phyloP scores from a whole-genome alignment of 2,797 vertebrate genomes.

The Telmatherina bonti region DNA sequence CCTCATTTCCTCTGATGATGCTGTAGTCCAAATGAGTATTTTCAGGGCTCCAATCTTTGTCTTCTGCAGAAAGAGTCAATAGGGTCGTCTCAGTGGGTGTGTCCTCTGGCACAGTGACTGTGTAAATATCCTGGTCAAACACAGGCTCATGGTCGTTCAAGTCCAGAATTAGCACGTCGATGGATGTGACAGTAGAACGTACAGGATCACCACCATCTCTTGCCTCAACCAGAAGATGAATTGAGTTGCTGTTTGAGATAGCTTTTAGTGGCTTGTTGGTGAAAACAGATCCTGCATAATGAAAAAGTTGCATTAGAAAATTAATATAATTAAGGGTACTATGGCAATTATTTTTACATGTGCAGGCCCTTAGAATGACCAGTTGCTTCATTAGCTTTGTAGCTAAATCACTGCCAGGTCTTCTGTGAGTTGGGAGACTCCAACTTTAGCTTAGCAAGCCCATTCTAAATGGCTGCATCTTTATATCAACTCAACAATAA shows the following conservation, averaged over 20 bases:
- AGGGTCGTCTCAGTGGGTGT: conserved; percentile 80
- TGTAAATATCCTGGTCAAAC: conserved; percentile 85
- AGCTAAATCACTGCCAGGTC: background rate
- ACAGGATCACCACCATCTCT: conserved; percentile 86
- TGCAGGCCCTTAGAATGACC: background rate
- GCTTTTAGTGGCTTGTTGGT: conserved; percentile 76
- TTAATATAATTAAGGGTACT: background rate
- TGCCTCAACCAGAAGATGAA: conserved; percentile 89
- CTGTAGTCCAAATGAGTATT: conserved; percentile 86
- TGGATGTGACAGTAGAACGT: conserved; percentile 80
- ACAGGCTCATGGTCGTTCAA: conserved; percentile 86
- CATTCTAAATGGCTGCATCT: too few species aligned
- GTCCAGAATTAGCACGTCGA: conserved; percentile 86
- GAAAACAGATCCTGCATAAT: conserved; percentile 88
- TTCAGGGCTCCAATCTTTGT: conserved; percentile 84
- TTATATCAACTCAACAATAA: background rate
- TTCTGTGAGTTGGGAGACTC: background rate
- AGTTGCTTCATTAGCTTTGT: background rate
- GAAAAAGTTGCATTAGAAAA: conserved; percentile 5
- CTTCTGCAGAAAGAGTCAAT: conserved; percentile 84
- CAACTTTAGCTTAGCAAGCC: background rate
- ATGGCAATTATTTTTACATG: background rate
- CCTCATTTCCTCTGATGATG: conserved; percentile 85
- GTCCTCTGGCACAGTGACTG: conserved; percentile 86
- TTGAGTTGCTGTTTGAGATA: conserved; percentile 71